Conservation (phyloP, 2,888 invertebrate genomes). For the Andrena trimmerana region DNA sequence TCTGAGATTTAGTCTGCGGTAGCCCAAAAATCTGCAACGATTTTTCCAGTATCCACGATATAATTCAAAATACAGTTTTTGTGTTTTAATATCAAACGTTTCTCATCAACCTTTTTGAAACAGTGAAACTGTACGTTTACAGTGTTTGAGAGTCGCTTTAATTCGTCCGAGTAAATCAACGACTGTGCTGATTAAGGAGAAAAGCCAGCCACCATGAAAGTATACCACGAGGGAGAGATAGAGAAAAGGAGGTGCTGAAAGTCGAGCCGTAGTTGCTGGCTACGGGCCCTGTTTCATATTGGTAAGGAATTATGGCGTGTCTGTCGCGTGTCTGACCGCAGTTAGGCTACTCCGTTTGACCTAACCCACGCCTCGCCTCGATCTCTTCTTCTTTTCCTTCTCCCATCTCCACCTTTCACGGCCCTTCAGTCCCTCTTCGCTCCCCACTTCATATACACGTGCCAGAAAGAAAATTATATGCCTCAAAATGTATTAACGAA, state of each 20-base stretch:
- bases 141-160: conserved; percentile 63
- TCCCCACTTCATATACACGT: neutral
- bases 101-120: conserved; percentile 52
- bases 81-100: conserved; percentile 13
- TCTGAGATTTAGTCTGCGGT: no score
- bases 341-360: conserved; percentile 72
- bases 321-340: conserved; percentile 78
- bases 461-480: neutral
- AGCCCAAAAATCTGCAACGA: no score
- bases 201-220: conserved; percentile 46
- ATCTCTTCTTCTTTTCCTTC: conserved; percentile 79
- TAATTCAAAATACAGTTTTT: no score
- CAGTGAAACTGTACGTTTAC: conserved; percentile 43
- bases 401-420: conserved; percentile 15
- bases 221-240: conserved; percentile 50
- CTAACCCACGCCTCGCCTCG: conserved; percentile 53
- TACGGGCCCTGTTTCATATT: conserved; percentile 70
- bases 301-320: conserved; percentile 75
- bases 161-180: conserved; percentile 58
- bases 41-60: no score
- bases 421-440: neutral
- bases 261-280: conserved; percentile 41
- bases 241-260: conserved; percentile 71
- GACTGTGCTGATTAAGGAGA: conserved; percentile 62
- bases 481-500: conserved; percentile 1